Evolutionary conservation across 2,797 vertebrate species (phyloP).

Genomic region (Pteropus rufus): DNA sequence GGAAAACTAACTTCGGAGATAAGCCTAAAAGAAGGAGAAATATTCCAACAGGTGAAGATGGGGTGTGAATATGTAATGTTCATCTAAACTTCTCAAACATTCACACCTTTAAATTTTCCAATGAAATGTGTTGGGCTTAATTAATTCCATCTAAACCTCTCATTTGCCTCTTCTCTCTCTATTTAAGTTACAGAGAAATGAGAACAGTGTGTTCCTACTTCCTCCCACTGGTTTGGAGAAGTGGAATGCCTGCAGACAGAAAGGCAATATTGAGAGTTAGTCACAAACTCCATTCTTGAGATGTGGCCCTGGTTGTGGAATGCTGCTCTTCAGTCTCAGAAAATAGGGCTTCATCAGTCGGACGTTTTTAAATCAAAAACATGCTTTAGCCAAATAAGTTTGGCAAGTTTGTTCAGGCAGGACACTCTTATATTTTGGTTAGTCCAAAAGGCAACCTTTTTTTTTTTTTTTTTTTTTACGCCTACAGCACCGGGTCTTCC

Average conservation of each 20-base stretch:
- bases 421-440: background rate
- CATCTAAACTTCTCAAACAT: background rate
- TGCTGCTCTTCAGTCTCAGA: background rate
- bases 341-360: background rate
- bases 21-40: background rate
- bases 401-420: background rate
- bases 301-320: background rate
- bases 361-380: background rate
- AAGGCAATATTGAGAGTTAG: background rate
- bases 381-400: background rate
- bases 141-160: constrained; percentile 24
- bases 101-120: constrained; percentile 13
- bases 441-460: constrained; percentile 36
- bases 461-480: background rate
- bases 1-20: background rate
- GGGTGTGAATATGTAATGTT: background rate
- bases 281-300: background rate
- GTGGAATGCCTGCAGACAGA: background rate
- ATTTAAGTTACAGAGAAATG: background rate
- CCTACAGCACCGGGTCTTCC: too few species aligned
- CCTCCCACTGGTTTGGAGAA: background rate
- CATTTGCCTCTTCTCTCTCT: background rate
- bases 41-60: constrained; percentile 1
- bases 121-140: constrained; percentile 2
- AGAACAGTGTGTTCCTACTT: background rate